Evolutionary conservation across 1,140 invertebrate genomes (phyloP), one percentile per base, ranked within the genome.

Genomic region (Drosophila carrolli): DNA sequence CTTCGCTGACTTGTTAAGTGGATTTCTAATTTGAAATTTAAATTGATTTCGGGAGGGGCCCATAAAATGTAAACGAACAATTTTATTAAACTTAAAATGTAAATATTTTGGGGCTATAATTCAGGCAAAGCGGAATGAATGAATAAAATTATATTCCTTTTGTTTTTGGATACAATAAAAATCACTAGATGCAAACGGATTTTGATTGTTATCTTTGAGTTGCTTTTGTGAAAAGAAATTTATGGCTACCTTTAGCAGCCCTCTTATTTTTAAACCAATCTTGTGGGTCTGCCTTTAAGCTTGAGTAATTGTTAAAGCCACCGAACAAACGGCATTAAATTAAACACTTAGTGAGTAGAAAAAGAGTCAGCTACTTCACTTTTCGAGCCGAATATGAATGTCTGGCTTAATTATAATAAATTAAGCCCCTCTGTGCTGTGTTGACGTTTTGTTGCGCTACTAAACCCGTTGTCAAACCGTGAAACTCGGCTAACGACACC

Each of bases 341-440:
- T 70, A 60, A 65, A 48, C 51, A 66, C 43, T 74, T 74, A 44
- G 67, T 23, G 23, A 23, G 23, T 23, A 23, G 23, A 23, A 23
- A 23, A 23, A 23, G 23, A 23, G 44, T 41, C 40, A 48, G 55
- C 47, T 50, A 43, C 44, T 43, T 50, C 48, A 50, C 54, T 46
- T 19, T 40, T 41, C 32, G 23, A 47, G 37, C 10, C 40, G 35
- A 38, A 38, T 67, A 61, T 73, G 70, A 73, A 61, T 50, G 63
- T 56, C 58, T 46, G 29, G 35, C 72, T 73, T 73, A 73, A 85
- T 85, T 74, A 85, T 77, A 66, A 74, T 81, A 74, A 81, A 78
- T 85, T 65, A 43, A 44, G 29, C 59, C 62, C 35, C 51, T 47
- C 37, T n/a, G 40, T 6, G 32, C 57, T 4, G 27, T 59, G 29